Evolutionary conservation across 2,113 vertebrate species (phyloP).

Genomic region (Brevimyrus niger): DNA sequence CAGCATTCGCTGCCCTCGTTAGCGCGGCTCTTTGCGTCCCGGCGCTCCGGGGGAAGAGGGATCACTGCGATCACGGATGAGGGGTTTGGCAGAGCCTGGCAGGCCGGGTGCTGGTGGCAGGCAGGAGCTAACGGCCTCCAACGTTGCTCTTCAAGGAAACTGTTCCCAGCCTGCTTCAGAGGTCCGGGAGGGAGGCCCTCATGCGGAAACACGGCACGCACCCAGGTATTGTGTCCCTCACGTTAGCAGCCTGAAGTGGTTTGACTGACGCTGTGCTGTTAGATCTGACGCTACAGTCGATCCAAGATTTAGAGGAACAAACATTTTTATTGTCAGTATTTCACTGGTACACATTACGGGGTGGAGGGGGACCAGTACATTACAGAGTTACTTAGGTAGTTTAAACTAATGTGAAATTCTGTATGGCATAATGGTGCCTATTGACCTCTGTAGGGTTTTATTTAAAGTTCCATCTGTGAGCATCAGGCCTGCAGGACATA

Average conservation of each 20-base stretch:
- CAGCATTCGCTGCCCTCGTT: conserved; percentile 53
- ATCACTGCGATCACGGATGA: conserved; percentile 29
- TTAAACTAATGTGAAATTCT: neutral
- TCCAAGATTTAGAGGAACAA: neutral
- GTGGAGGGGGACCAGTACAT: neutral
- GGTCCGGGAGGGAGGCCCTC: conserved; percentile 23
- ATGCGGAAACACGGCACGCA: neutral
- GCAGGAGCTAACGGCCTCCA: conserved; percentile 55
- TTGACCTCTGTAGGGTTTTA: neutral
- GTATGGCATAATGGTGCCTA: neutral
- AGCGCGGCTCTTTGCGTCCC: conserved; percentile 64
- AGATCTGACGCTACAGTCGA: neutral
- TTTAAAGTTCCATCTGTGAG: too few species aligned
- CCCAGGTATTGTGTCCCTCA: neutral
- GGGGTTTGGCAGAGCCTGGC: conserved; percentile 43
- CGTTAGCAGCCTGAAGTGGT: too few species aligned
- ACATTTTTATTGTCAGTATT: neutral
- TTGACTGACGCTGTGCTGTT: neutral
- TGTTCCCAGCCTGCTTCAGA: conserved; percentile 50
- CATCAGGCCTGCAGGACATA: neutral
- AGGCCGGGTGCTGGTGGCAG: conserved; percentile 49
- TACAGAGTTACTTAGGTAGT: neutral
- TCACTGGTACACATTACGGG: neutral
- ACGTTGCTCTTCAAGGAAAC: neutral
- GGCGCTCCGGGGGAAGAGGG: conserved; percentile 67